Conservation (phyloP, 2,113 vertebrate species). For the Lonchura striata region DNA sequence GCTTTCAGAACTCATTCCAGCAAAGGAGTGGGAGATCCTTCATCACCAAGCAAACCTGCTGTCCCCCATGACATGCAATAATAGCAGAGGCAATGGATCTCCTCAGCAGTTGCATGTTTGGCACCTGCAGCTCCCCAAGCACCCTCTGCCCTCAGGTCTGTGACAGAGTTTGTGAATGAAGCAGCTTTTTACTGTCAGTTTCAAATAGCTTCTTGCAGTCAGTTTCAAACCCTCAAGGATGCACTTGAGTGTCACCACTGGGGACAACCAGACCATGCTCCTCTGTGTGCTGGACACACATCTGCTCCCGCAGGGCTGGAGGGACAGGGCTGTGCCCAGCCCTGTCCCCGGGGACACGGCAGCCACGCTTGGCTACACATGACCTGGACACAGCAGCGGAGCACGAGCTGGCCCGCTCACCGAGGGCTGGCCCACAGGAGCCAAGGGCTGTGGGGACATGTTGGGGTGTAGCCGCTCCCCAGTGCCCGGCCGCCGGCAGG, state of each 20-base stretch:
- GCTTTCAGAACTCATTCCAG: neutral
- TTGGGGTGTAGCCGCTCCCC: accelerated
- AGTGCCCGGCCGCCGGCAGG: accelerated
- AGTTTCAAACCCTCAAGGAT: neutral
- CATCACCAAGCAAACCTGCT: neutral
- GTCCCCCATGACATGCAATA: neutral
- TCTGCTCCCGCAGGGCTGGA: accelerated
- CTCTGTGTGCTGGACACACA: accelerated
- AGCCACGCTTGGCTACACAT: accelerated
- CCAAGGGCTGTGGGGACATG: accelerated
- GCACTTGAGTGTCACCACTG: accelerated
- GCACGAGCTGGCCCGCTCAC: accelerated
- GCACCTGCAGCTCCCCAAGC: neutral
- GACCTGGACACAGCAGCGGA: accelerated
- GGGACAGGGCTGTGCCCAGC: neutral
- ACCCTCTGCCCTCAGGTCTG: accelerated
- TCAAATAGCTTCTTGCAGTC: neutral
- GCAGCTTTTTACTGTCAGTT: neutral
- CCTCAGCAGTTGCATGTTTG: neutral
- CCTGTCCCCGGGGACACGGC: neutral
- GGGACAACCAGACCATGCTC: neutral
- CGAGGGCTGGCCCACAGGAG: accelerated
- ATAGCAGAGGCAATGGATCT: neutral
- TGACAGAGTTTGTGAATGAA: neutral
- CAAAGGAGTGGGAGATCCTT: neutral